Percentiles rank a stretch among this genome's conserved stretches.
These are phyloP conservation scores for Drosophila macrospina DNA, from an alignment of 2,888 invertebrate genomes.

Conservation along the genomic window DNA sequence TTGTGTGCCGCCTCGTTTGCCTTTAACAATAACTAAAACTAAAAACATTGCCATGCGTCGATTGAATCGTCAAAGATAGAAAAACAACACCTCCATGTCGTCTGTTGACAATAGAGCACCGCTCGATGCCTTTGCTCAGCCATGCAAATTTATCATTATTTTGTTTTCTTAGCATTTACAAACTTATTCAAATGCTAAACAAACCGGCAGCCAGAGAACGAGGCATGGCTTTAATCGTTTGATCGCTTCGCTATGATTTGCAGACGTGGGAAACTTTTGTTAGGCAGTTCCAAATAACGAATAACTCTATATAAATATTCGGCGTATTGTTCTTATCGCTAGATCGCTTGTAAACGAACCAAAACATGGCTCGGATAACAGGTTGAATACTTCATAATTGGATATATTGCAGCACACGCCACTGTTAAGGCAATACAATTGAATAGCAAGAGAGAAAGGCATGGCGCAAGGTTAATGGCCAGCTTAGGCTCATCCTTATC, in stretches of 20 bases:
- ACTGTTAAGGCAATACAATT: conserved; percentile 31
- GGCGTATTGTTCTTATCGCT: conserved; percentile 47
- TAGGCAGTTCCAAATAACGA: conserved; percentile 7
- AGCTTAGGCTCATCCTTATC: conserved; percentile 15
- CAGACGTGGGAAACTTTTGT: conserved; percentile 55
- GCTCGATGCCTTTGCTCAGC: conserved; percentile 46
- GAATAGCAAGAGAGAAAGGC: conserved; percentile 11
- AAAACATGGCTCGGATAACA: conserved; percentile 40
- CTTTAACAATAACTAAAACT: conserved; percentile 22
- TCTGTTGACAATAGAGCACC: conserved; percentile 47
- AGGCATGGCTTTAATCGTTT: conserved; percentile 61
- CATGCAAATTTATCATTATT: conserved; percentile 48
- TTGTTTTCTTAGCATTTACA: conserved; percentile 57
- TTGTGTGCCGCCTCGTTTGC: conserved; percentile 35
- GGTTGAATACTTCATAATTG: conserved; percentile 48
- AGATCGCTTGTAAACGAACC: conserved; percentile 37
- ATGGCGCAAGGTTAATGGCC: conserved; percentile 39
- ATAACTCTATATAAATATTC: conserved; percentile 1
- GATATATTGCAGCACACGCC: conserved; percentile 35
- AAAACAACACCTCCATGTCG: conserved; percentile 29
- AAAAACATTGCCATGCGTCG: conserved; percentile 35
- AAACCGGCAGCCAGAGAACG: conserved; percentile 54
- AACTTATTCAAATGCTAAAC: conserved; percentile 70
- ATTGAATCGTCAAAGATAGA: conserved; percentile 51
- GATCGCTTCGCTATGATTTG: conserved; percentile 26